Base-by-base conservation (phyloP, 2,113 vertebrate species). In the Catharus minimus region DNA sequence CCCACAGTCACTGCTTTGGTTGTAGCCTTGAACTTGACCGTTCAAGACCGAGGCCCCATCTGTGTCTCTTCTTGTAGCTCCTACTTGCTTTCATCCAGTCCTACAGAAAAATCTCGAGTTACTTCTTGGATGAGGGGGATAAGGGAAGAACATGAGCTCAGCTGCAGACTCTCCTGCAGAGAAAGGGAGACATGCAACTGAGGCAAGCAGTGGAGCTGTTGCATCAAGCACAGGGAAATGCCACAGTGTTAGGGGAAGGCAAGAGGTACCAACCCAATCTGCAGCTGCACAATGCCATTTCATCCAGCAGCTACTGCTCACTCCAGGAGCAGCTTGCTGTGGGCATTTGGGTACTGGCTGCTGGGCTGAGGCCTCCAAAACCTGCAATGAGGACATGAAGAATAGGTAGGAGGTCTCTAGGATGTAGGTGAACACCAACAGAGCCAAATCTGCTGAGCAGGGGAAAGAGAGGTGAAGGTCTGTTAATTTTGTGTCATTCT, bases 401-500 rank as follows among this genome's bases (percentile, higher is more conserved):
- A 69, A 38, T 3, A 69, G 13, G 11, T 23, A 52, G 18, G 69
- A 82, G n/a, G 22, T n/a, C 27, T 76, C 66, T 5, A 49, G 82
- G 84, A 55, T 39, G 28, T 47, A 52, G 23, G 50, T 87, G 64
- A 91, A 58, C 3, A 30, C 8, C 43, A 79, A 18, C 23, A 0
- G 3, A 88, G 33, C 7, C 22, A 61, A 85, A 67, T 33, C 19
- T 89, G 75, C 39, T 80, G 72, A 88, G 65, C 26, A 43, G 27
- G 14, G 32, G 27, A 15, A 64, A 73, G 15, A 56, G 58, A 82
- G 41, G 24, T 77, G 47, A 62, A 89, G 30, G n/a, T 86, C 56
- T 80, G 30, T 56, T 91, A 11, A 74, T 36, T 91, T 92, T n/a
- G 15, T 79, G 58, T 82, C 92, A 32, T 91, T 94, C n/a, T 88